Evolutionary conservation across 1,140 invertebrate genomes (phyloP), one percentile per base, ranked within the genome.

Genomic region (Thereuonema tuberculata): DNA sequence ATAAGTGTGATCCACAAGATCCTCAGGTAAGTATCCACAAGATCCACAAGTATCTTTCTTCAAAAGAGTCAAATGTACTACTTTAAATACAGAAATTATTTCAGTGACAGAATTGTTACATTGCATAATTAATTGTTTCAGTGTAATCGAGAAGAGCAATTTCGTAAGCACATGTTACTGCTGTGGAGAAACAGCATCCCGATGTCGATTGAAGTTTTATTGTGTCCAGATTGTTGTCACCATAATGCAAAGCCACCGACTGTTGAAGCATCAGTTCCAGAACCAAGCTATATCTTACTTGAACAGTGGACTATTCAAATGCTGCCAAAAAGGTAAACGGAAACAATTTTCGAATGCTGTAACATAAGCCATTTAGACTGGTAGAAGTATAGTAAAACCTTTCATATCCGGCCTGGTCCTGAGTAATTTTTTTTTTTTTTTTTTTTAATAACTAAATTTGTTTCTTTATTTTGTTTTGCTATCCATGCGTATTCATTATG

Each of bases 261-360:
- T 54, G 68, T 69, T n/a, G 68, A 72, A 31, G 65, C 72, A 29
- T 69, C 71, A 2, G 68, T 71, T 21, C 76, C 76, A 46, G 73
- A 80, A 54, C 69, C 75, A 29, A 72, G 75, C 37, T 77, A 75
- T 57, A 71, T 83, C 62, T 72, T 87, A 20, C 70, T 88, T 62
- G 86, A 88, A 70, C 82, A 85, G 67, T 88, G 86, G 86, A 82
- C 78, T 55, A 78, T 88, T 61, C 76, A 78, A 62, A 70, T 82
- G 47, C 69, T 77, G n/a, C 70, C 77, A 37, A 81, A 78, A 74
- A 81, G 81, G 82, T 84, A 68, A 72, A 53, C 1, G 37, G n/a
- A n/a, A n/a, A n/a, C n/a, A n/a, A n/a, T n/a, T n/a, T n/a, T n/a
- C n/a, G n/a, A n/a, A n/a, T n/a, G n/a, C n/a, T n/a, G n/a, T n/a